Percentiles rank a stretch among this genome's conserved stretches.
phyloP scores from a whole-genome alignment of 2,888 invertebrate genomes.

The Muschampia plurimacula region DNA sequence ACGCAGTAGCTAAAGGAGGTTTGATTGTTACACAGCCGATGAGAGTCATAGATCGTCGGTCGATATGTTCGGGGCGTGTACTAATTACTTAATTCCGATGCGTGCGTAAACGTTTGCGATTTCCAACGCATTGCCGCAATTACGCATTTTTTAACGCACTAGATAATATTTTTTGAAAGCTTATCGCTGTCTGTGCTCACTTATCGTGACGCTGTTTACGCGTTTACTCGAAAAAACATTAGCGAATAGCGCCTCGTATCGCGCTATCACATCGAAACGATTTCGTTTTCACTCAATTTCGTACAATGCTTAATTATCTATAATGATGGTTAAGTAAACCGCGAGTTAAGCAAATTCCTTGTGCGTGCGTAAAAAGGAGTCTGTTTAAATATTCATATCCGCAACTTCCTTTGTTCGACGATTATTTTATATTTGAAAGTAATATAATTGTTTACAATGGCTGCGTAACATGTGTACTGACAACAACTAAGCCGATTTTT shows the following conservation, averaged over 20 bases:
- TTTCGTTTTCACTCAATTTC: constrained; percentile 38
- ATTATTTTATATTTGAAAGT: constrained; percentile 62
- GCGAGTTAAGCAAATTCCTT: constrained; percentile 43
- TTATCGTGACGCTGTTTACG: constrained; percentile 71
- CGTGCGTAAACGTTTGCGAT: constrained; percentile 76
- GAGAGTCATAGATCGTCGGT: constrained; percentile 75
- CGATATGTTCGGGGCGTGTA: constrained; percentile 65
- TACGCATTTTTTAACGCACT: constrained; percentile 70
- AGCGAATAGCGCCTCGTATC: constrained; percentile 42
- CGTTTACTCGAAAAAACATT: constrained; percentile 55
- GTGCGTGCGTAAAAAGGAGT: constrained; percentile 58
- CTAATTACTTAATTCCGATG: constrained; percentile 82
- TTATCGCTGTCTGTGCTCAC: constrained; percentile 72
- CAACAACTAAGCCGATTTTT: constrained; percentile 48
- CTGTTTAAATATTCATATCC: constrained; percentile 67
- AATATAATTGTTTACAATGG: constrained; percentile 51
- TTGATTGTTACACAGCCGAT: constrained; percentile 70
- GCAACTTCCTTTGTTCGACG: constrained; percentile 68
- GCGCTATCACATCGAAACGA: constrained; percentile 39
- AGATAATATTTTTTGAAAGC: constrained; percentile 76
- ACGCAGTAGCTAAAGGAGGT: constrained; percentile 61
- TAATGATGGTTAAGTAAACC: constrained; percentile 40
- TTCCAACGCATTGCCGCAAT: constrained; percentile 78
- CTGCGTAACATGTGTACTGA: constrained; percentile 68
- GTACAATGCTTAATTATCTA: constrained; percentile 40